These are phyloP conservation scores for Homarus gammarus DNA, from an alignment of 2,888 invertebrate species.

Conservation along the genomic window DNA sequence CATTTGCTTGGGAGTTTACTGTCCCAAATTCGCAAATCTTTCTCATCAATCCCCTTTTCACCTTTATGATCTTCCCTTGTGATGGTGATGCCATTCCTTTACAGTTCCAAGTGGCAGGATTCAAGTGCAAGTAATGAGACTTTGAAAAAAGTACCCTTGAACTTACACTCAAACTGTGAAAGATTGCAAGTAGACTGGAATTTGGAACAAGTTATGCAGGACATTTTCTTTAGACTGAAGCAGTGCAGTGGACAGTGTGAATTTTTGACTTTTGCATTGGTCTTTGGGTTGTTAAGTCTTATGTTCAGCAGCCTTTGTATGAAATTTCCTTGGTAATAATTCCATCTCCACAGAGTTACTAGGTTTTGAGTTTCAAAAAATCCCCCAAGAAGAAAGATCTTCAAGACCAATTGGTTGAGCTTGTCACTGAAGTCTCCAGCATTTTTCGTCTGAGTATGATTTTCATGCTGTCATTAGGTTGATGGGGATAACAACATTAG, in stretches of 20 bases:
- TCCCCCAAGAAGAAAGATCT: neutral
- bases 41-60: slow-evolving; percentile 4
- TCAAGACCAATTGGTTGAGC: neutral
- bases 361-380: neutral
- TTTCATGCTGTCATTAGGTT: slow-evolving; percentile 5
- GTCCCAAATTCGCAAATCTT: neutral
- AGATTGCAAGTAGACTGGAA: neutral
- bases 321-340: neutral
- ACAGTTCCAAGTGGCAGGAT: slow-evolving; percentile 37
- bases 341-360: neutral
- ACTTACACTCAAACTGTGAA: too few relatives aligned
- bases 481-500: neutral
- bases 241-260: neutral
- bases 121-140: slow-evolving; percentile 7
- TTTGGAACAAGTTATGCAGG: neutral
- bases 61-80: neutral
- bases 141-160: neutral
- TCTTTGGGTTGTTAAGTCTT: neutral
- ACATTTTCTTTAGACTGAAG: neutral
- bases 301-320: neutral
- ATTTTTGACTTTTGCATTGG: neutral
- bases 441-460: neutral
- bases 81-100: slow-evolving; percentile 78
- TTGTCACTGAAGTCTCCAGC: neutral
- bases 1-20: neutral